A percentile compares a stretch with the other conserved stretches of the same genome.
phyloP scores from a whole-genome alignment of 2,888 invertebrate genomes.

The Linyphia triangularis region DNA sequence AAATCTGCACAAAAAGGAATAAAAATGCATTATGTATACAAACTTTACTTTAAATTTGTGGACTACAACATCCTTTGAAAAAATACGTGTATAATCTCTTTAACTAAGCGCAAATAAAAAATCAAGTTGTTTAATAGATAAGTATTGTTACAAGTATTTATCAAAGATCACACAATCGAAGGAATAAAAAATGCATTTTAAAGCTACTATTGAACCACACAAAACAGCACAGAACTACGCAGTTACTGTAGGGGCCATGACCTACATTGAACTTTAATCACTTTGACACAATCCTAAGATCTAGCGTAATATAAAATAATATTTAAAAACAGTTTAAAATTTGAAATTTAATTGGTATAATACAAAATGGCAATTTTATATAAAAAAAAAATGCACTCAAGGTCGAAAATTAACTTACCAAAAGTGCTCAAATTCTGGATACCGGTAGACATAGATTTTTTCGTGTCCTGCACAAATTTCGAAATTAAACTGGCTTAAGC shows the following conservation, averaged over 20 bases:
- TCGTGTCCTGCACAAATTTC: conserved; percentile 59
- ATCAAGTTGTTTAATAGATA: too few species aligned
- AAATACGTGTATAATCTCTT: too few species aligned
- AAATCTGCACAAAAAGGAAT: too few species aligned
- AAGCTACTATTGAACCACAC: background rate
- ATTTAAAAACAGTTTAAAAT: background rate
- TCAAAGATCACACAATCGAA: too few species aligned
- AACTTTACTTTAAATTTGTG: too few species aligned
- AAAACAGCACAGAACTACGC: conserved; percentile 35
- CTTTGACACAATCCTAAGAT: background rate
- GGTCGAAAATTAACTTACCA: conserved; percentile 76
- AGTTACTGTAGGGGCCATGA: conserved; percentile 57
- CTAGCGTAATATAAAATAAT: background rate
- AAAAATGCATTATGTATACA: too few species aligned
- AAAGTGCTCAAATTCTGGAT: conserved; percentile 79
- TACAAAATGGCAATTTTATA: background rate
- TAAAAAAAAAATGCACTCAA: conserved; percentile 37
- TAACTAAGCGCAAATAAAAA: too few species aligned
- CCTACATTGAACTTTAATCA: conserved; percentile 65
- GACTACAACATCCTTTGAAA: too few species aligned
- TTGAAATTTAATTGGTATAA: background rate
- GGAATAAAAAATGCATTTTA: too few species aligned
- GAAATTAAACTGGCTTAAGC: conserved; percentile 38
- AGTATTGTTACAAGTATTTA: too few species aligned
- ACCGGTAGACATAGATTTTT: conserved; percentile 76